phyloP scores from a whole-genome alignment of 2,888 invertebrate genomes.

The Cephus pygmeus region DNA sequence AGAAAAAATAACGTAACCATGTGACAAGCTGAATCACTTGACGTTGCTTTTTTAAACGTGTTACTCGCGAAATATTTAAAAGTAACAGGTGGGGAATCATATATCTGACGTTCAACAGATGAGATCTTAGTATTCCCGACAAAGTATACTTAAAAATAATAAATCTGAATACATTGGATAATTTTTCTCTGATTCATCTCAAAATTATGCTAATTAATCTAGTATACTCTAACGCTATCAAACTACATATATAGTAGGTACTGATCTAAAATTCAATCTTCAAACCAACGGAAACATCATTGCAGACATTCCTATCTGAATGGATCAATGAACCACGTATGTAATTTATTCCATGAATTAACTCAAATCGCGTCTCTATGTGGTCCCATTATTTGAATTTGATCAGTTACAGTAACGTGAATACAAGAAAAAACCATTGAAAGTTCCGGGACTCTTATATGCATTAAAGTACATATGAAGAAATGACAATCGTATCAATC shows the following conservation, averaged over 20 bases:
- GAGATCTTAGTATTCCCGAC: neutral
- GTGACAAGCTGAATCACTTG: neutral
- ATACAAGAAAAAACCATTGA: neutral
- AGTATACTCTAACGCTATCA: neutral
- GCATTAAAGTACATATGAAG: neutral
- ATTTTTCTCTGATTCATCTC: neutral
- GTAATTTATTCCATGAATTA: neutral
- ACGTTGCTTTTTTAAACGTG: neutral
- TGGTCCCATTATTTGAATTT: neutral
- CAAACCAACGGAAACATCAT: neutral
- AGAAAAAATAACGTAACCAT: neutral
- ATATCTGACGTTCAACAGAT: neutral
- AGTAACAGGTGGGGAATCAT: neutral
- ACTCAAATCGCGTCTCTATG: neutral
- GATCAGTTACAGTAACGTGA: neutral
- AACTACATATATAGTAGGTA: neutral
- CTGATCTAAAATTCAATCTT: neutral
- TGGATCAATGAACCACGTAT: neutral
- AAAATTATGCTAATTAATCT: neutral
- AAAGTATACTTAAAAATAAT: neutral
- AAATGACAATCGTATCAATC: neutral
- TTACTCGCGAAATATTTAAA: neutral
- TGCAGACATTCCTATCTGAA: neutral
- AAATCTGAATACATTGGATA: neutral
- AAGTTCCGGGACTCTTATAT: neutral